Conservation (phyloP, 1,140 invertebrate species). For the Temnothorax nylanderi region DNA sequence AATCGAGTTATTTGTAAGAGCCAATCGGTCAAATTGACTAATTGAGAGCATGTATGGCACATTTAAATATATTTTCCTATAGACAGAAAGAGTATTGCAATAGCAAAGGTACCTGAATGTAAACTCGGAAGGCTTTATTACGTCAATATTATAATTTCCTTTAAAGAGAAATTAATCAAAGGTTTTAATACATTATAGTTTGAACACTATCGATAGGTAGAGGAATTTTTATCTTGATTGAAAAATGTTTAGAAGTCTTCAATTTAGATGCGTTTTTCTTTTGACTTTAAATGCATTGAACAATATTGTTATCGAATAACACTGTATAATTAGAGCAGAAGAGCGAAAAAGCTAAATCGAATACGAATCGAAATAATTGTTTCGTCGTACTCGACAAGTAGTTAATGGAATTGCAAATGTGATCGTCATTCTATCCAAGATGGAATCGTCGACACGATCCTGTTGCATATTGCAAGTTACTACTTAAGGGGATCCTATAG, state of each 20-base stretch:
- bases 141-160: not conserved
- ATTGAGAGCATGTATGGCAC: not conserved
- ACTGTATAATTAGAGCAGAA: not conserved
- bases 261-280: not conserved
- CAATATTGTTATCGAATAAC: not conserved
- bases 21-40: not conserved
- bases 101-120: conserved; percentile 28
- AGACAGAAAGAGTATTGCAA: conserved; percentile 18
- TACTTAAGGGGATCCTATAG: too few species aligned
- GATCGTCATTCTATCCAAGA: conserved; percentile 23
- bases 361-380: conserved; percentile 6
- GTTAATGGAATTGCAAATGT: conserved; percentile 37
- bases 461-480: conserved; percentile 16
- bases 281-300: not conserved
- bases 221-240: not conserved
- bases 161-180: not conserved
- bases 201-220: not conserved
- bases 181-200: conserved; percentile 5
- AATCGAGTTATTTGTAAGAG: not conserved
- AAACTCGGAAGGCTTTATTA: not conserved
- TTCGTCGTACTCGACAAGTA: conserved; percentile 18
- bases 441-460: conserved; percentile 10
- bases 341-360: conserved; percentile 1
- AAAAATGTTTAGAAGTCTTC: not conserved
- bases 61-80: conserved; percentile 23